Conservation (phyloP, 2,113 vertebrate genomes). For the Psittacula cyanocephala region DNA sequence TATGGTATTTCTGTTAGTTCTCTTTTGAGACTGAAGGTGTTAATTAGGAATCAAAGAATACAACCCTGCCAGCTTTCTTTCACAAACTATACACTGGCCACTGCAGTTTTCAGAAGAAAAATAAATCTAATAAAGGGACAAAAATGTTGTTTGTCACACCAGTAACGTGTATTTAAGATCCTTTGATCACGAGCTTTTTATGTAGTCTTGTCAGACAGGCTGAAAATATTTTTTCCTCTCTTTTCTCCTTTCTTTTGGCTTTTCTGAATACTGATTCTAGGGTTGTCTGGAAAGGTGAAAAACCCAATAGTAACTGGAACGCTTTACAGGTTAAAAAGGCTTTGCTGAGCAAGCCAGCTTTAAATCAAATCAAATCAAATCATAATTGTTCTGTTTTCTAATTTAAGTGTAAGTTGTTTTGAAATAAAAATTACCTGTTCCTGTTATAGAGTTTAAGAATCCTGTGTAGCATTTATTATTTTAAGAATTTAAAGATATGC, state of each 20-base stretch:
- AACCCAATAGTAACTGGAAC: neutral
- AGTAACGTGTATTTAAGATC: conserved; percentile 78
- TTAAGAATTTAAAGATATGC: neutral
- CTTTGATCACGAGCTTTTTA: conserved; percentile 78
- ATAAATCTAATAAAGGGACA: conserved; percentile 85
- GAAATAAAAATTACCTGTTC: neutral
- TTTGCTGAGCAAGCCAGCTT: neutral
- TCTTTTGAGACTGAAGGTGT: conserved; percentile 83
- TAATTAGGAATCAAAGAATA: conserved; percentile 88
- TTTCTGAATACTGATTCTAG: conserved; percentile 67
- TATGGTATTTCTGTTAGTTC: conserved; percentile 81
- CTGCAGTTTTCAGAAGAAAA: conserved; percentile 79
- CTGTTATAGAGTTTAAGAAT: neutral
- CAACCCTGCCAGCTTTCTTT: conserved; percentile 79
- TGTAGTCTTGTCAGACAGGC: conserved; percentile 76
- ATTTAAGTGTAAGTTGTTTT: neutral
- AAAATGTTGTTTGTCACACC: conserved; percentile 84
- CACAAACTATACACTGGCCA: conserved; percentile 75
- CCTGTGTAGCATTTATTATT: neutral
- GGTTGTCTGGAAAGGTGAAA: conserved; percentile 36
- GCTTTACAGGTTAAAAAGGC: conserved; percentile 45
- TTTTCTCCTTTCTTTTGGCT: conserved; percentile 51
- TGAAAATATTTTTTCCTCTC: conserved; percentile 77
- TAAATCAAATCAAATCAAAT: neutral
- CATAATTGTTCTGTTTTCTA: neutral